Percentiles rank a stretch among this genome's conserved stretches.
Evolutionary conservation across 1,140 invertebrate genomes (phyloP).

Genomic region (Cepaea nemoralis): DNA sequence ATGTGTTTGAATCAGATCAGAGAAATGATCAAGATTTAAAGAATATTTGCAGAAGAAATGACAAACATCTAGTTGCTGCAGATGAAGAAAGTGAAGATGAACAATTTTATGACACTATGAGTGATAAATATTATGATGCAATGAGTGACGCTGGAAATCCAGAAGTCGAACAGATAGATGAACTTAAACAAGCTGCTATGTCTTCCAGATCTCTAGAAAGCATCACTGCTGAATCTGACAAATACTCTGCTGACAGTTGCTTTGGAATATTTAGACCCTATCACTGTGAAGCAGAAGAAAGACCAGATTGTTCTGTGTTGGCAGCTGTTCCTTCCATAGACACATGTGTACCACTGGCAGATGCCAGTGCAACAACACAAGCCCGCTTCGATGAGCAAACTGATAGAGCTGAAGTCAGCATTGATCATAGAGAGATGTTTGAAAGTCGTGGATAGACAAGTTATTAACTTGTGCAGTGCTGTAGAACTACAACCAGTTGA

Average conservation of each 20-base stretch:
- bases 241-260: neutral
- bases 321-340: neutral
- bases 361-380: neutral
- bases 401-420: neutral
- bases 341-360: neutral
- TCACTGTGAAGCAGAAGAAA: neutral
- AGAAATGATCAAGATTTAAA: neutral
- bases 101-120: constrained; percentile 24
- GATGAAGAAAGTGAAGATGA: constrained; percentile 12
- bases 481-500: neutral
- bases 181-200: neutral
- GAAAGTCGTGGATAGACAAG: neutral
- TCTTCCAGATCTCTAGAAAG: neutral
- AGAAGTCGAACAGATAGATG: neutral
- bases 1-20: neutral
- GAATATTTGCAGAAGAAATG: neutral
- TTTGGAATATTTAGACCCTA: neutral
- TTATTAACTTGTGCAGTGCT: neutral
- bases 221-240: neutral
- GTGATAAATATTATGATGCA: constrained; percentile 24
- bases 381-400: neutral
- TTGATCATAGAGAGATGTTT: neutral
- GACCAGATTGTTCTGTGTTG: neutral
- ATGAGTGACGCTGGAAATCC: constrained; percentile 10
- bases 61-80: neutral